Percentiles rank a stretch among this genome's conserved stretches.
Conservation (phyloP, 2,888 invertebrate species). For the Lasioglossum calceatum region DNA sequence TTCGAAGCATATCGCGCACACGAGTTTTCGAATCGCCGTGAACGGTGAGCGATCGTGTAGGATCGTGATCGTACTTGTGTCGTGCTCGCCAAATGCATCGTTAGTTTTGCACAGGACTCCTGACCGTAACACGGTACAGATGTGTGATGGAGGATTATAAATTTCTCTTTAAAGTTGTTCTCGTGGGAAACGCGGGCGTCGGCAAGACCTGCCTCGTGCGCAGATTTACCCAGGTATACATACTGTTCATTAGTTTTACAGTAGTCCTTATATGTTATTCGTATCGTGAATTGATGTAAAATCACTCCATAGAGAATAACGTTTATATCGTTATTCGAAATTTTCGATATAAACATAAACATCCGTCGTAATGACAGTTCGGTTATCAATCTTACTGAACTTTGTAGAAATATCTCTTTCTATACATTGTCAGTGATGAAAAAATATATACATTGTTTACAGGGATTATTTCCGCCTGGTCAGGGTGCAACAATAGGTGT, state of each 20-base stretch:
- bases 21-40: conserved; percentile 34
- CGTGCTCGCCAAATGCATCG: conserved; percentile 54
- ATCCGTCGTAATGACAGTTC: conserved; percentile 14
- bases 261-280: neutral
- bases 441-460: conserved; percentile 62
- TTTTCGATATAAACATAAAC: conserved; percentile 8
- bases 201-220: conserved; percentile 99
- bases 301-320: neutral
- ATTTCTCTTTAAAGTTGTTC: conserved; percentile 99
- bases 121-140: conserved; percentile 52
- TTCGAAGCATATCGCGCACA: conserved; percentile 32
- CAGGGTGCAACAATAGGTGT: conserved; percentile 99
- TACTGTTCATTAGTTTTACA: neutral
- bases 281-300: neutral
- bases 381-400: neutral
- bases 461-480: conserved; percentile 98
- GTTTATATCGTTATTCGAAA: neutral
- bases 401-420: neutral
- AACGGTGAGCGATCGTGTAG: conserved; percentile 55
- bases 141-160: conserved; percentile 96
- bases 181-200: conserved; percentile 99
- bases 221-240: conserved; percentile 95
- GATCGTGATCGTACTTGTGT: conserved; percentile 53
- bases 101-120: conserved; percentile 46
- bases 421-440: neutral